These are phyloP conservation scores for Penaeus vannamei DNA, from an alignment of 1,140 invertebrate species.

Conservation along the genomic window DNA sequence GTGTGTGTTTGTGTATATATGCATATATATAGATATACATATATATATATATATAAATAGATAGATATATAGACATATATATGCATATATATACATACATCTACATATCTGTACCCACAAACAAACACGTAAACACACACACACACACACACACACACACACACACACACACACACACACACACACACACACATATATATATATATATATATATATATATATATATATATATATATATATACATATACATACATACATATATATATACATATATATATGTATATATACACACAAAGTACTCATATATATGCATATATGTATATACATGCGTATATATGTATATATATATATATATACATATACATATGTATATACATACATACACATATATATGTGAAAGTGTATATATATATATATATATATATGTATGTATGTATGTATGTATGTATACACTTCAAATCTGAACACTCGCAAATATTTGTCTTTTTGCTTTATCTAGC, in stretches of 20 bases:
- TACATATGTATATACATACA: neutral
- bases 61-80: neutral
- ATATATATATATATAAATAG: neutral
- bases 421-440: neutral
- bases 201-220: no score
- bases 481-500: neutral
- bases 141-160: no score
- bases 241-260: neutral
- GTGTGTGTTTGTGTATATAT: no score
- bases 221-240: no score
- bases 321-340: neutral
- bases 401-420: neutral
- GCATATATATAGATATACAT: neutral
- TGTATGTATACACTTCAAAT: neutral
- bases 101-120: no score
- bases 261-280: neutral
- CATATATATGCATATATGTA: neutral
- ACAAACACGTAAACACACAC: no score
- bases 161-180: no score
- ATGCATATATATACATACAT: neutral
- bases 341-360: neutral
- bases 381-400: neutral
- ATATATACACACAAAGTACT: neutral
- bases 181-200: no score
- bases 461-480: neutral